Conservation (phyloP, 2,888 invertebrate species). For the Lasioglossum calceatum region DNA sequence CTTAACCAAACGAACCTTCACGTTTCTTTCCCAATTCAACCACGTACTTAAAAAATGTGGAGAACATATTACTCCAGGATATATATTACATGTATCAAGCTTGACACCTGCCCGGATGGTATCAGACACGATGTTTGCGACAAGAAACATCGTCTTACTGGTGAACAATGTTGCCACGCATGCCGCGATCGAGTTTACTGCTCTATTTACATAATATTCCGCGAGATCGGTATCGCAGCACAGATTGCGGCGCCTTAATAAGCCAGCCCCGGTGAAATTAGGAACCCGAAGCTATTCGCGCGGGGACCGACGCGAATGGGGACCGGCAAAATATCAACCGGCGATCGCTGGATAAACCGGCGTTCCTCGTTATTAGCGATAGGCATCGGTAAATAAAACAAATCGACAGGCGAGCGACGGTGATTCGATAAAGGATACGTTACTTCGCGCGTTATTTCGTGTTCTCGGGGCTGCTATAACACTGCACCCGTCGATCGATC, state of each 20-base stretch:
- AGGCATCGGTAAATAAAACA: slow-evolving; percentile 48
- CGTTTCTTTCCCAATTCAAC: neutral
- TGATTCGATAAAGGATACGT: slow-evolving; percentile 6
- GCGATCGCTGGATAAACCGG: slow-evolving; percentile 43
- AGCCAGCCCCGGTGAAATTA: slow-evolving; percentile 41
- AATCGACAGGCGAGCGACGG: slow-evolving; percentile 28
- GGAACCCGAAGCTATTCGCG: slow-evolving; percentile 49
- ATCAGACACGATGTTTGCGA: too few species aligned
- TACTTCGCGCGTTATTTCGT: slow-evolving; percentile 3
- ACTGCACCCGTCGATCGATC: slow-evolving; percentile 14
- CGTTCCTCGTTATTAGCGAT: slow-evolving; percentile 58
- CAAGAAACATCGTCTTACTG: neutral
- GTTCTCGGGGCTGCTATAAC: slow-evolving; percentile 31
- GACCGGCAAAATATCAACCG: slow-evolving; percentile 30
- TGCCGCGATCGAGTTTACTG: neutral
- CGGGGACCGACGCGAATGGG: slow-evolving; percentile 21
- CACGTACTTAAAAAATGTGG: neutral
- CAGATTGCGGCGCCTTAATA: slow-evolving; percentile 47
- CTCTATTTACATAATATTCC: slow-evolving; percentile 61
- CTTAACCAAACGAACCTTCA: neutral
- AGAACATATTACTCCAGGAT: neutral
- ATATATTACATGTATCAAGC: neutral
- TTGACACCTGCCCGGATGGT: slow-evolving; percentile 21
- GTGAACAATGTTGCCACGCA: neutral
- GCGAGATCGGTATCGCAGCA: slow-evolving; percentile 52